phyloP scores from a whole-genome alignment of 2,113 vertebrate genomes.

The Calonectris borealis region DNA sequence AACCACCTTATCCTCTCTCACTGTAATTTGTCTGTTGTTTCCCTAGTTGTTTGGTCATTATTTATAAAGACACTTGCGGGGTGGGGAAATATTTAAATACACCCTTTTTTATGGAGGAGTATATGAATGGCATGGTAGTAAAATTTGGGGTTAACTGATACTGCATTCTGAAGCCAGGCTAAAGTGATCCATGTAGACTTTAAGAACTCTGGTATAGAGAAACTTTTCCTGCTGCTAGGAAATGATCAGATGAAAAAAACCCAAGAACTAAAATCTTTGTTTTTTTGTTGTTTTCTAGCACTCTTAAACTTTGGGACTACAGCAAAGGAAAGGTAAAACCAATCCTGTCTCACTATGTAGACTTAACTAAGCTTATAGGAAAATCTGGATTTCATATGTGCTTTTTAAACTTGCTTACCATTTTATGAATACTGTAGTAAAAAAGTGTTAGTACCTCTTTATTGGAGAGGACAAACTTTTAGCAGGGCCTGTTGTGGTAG shows the following conservation, averaged over 20 bases:
- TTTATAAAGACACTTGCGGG: background rate
- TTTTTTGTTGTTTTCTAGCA: constrained; percentile 74
- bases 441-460: background rate
- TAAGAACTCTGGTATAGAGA: background rate
- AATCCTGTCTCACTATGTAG: background rate
- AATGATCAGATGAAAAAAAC: background rate
- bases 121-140: background rate
- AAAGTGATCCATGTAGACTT: background rate
- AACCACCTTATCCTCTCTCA: background rate
- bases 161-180: background rate
- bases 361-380: background rate
- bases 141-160: background rate
- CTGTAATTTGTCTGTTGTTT: background rate
- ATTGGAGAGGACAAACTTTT: background rate
- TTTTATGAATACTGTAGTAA: background rate
- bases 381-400: background rate
- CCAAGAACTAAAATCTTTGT: background rate
- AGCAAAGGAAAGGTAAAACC: constrained; percentile 95
- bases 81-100: background rate
- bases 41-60: background rate
- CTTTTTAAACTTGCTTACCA: background rate
- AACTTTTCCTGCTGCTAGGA: background rate
- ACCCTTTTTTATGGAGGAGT: background rate
- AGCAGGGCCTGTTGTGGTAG: too few species aligned
- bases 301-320: constrained; percentile 99